A percentile compares a stretch with the other conserved stretches of the same genome.
Conservation (phyloP, 2,113 vertebrate genomes). For the Uropsilus gracilis region DNA sequence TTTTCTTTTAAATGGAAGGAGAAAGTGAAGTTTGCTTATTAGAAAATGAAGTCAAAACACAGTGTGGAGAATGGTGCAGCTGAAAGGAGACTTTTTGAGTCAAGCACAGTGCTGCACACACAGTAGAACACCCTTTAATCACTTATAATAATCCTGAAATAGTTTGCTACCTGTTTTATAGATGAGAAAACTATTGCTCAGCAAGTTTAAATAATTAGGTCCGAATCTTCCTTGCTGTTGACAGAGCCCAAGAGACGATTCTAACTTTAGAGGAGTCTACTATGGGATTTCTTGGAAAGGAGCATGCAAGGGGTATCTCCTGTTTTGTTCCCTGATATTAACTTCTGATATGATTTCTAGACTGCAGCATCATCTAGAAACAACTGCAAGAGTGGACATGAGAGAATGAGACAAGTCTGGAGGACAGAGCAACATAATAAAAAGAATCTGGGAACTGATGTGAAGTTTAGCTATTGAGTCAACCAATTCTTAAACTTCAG, state of each 20-base stretch:
- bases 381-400: neutral
- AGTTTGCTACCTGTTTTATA: neutral
- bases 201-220: neutral
- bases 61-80: neutral
- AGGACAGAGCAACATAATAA: neutral
- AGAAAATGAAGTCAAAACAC: constrained; percentile 30
- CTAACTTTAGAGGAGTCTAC: neutral
- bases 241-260: neutral
- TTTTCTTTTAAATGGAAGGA: constrained; percentile 17
- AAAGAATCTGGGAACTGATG: neutral
- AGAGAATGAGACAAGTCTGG: neutral
- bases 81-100: neutral
- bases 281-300: neutral
- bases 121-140: neutral
- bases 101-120: neutral
- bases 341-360: neutral
- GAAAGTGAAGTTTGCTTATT: neutral
- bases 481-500: neutral
- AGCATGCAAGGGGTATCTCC: neutral
- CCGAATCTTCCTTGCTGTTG: neutral
- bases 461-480: neutral
- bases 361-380: neutral
- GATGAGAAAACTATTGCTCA: neutral
- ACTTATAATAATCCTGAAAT: neutral
- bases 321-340: neutral